Conservation (phyloP, 2,797 vertebrate genomes). For the Margarornis squamiger region DNA sequence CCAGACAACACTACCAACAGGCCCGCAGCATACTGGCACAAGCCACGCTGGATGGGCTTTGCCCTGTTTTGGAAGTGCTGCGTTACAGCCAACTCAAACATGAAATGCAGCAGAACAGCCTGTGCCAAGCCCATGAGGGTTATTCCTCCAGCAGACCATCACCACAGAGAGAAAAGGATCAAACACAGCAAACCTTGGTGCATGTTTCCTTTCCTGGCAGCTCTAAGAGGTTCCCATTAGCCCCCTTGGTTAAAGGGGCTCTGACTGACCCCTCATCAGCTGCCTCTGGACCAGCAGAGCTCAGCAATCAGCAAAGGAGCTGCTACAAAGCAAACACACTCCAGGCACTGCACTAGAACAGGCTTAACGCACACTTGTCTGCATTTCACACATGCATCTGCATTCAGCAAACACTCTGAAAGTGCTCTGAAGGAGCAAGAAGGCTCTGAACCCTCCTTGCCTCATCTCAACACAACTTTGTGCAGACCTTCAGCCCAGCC, state of each 20-base stretch:
- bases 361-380: background rate
- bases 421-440: background rate
- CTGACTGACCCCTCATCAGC: background rate
- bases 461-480: background rate
- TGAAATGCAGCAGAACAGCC: background rate
- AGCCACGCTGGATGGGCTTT: background rate
- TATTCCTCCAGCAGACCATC: background rate
- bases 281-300: background rate
- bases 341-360: background rate
- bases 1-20: background rate
- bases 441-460: background rate
- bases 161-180: background rate
- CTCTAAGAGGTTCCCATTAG: background rate
- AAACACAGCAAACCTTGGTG: background rate
- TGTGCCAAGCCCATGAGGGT: background rate
- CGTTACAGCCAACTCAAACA: fast-evolving
- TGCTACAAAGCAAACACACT: background rate
- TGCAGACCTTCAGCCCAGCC: background rate
- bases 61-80: background rate
- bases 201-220: background rate
- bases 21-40: fast-evolving
- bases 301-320: background rate
- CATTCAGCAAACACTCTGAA: background rate
- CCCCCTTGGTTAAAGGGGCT: background rate
- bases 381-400: background rate